These are phyloP conservation scores for Dione juno DNA, from an alignment of 2,888 invertebrate species.

Conservation along the genomic window DNA sequence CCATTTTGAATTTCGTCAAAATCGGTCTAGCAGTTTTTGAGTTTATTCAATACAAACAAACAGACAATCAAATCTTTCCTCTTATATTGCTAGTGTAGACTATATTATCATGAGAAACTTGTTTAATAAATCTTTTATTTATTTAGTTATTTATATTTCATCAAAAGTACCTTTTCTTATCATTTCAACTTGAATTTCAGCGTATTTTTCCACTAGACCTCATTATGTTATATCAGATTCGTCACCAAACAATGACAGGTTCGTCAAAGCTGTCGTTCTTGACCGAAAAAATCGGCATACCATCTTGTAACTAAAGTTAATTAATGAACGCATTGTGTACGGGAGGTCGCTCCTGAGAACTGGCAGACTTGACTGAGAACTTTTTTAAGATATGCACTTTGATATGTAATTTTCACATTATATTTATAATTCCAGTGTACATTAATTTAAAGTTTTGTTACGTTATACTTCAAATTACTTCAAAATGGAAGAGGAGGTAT, in stretches of 20 bases:
- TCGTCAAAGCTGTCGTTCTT: slow-evolving; percentile 44
- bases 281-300: slow-evolving; percentile 47
- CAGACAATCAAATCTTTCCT: too few species aligned
- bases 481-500: too few species aligned
- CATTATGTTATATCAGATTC: slow-evolving; percentile 19
- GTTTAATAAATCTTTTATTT: too few species aligned
- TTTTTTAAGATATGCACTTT: slow-evolving; percentile 11
- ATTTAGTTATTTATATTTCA: too few species aligned
- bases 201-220: background rate
- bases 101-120: too few species aligned
- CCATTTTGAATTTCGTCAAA: too few species aligned
- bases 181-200: background rate
- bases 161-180: background rate
- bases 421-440: background rate
- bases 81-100: too few species aligned
- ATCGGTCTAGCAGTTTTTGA: too few species aligned
- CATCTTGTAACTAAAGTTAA: slow-evolving; percentile 40
- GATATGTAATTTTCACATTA: slow-evolving; percentile 21
- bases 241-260: slow-evolving; percentile 42
- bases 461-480: background rate
- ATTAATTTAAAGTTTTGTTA: background rate
- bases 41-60: too few species aligned
- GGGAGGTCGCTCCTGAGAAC: slow-evolving; percentile 34
- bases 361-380: background rate
- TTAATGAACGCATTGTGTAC: slow-evolving; percentile 42